Conservation (phyloP, 2,113 vertebrate genomes). For the Porphyrio hochstetteri region DNA sequence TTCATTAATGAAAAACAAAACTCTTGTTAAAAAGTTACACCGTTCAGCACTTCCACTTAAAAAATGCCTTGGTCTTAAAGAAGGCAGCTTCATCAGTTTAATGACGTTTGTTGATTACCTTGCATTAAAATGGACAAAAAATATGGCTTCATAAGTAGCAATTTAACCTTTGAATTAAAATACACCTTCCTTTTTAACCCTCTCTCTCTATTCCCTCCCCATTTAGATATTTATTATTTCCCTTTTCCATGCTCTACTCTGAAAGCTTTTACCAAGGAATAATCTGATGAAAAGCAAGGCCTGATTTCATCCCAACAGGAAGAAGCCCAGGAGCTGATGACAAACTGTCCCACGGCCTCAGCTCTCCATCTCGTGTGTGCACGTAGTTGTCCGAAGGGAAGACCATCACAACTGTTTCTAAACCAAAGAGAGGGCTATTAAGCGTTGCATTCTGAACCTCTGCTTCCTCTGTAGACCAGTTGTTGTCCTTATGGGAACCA, state of each 20-base stretch:
- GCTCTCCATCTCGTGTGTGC: not conserved
- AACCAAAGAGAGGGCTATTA: not conserved
- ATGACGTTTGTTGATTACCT: not conserved
- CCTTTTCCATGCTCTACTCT: not conserved
- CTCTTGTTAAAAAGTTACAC: not conserved
- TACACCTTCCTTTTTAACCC: not conserved
- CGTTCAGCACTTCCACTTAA: slow-evolving; percentile 26
- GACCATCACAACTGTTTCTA: not conserved
- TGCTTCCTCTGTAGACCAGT: not conserved
- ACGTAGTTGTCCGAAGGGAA: not conserved
- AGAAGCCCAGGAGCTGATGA: not conserved
- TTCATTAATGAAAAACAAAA: slow-evolving; percentile 63
- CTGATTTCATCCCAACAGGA: not conserved
- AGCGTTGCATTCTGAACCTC: not conserved
- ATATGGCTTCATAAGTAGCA: not conserved
- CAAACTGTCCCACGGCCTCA: not conserved
- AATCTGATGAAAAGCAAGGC: not conserved
- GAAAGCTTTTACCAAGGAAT: not conserved
- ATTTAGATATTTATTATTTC: not conserved
- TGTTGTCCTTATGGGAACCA: not conserved
- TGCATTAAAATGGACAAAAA: slow-evolving; percentile 6
- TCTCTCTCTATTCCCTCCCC: not conserved
- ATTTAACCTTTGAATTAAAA: slow-evolving; percentile 33
- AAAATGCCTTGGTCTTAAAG: slow-evolving; percentile 30
- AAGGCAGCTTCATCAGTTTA: slow-evolving; percentile 19